These are phyloP conservation scores for Drosophila burlai DNA, from an alignment of 1,140 invertebrate species.

Conservation along the genomic window DNA sequence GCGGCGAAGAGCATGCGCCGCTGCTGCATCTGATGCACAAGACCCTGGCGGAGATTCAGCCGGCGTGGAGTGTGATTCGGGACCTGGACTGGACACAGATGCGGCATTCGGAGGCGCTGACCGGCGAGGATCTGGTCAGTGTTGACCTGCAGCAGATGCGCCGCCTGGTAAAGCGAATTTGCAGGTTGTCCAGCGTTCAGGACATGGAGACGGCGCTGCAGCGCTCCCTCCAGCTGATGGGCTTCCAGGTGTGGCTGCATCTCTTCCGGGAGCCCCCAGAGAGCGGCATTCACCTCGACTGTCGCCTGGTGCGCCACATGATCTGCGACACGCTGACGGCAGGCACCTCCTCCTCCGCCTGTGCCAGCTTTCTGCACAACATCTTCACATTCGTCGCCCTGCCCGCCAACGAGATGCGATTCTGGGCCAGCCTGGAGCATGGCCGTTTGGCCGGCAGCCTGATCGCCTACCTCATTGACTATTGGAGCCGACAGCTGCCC, in stretches of 20 bases:
- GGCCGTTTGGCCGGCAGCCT: slow-evolving; percentile 40
- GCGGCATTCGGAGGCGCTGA: slow-evolving; percentile 8
- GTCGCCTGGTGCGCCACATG: slow-evolving; percentile 58
- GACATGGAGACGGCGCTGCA: slow-evolving; percentile 49
- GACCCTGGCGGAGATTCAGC: slow-evolving; percentile 41
- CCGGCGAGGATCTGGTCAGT: slow-evolving; percentile 12
- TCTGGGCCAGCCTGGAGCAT: slow-evolving; percentile 48
- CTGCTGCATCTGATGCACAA: slow-evolving; percentile 49
- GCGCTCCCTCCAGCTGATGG: slow-evolving; percentile 35
- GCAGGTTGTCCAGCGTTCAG: slow-evolving; percentile 22
- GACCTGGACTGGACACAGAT: slow-evolving; percentile 59
- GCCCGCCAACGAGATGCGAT: slow-evolving; percentile 40
- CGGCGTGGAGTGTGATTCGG: slow-evolving; percentile 46
- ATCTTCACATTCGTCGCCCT: slow-evolving; percentile 40
- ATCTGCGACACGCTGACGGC: slow-evolving; percentile 58
- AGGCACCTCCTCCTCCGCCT: slow-evolving; percentile 14
- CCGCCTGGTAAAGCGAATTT: slow-evolving; percentile 55
- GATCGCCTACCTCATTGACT: slow-evolving; percentile 29
- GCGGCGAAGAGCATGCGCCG: slow-evolving; percentile 51
- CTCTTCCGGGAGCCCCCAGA: slow-evolving; percentile 54
- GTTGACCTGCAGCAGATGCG: slow-evolving; percentile 56
- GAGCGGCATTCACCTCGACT: slow-evolving; percentile 49
- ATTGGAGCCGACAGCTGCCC: slow-evolving; percentile 51
- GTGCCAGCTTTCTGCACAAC: slow-evolving; percentile 51
- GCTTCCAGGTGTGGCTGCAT: slow-evolving; percentile 48